Conservation (phyloP, 2,113 vertebrate species). For the Muntiacus muntjak region DNA sequence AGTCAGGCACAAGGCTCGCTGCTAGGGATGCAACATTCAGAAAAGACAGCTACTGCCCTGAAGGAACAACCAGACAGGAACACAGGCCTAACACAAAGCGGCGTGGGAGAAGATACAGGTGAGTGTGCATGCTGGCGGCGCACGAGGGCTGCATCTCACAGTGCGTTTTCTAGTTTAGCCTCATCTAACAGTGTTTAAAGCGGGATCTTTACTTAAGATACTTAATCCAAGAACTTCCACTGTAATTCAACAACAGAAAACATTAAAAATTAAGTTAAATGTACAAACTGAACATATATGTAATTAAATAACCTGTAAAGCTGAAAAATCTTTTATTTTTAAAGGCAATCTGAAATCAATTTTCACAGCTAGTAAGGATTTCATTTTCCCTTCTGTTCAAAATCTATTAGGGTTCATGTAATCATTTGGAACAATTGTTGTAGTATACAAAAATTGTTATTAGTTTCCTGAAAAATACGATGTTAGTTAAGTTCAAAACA, state of each 20-base stretch:
- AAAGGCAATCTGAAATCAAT: background rate
- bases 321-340: constrained; percentile 20
- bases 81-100: background rate
- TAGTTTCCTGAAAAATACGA: constrained; percentile 2
- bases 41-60: background rate
- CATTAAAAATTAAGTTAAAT: background rate
- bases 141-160: background rate
- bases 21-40: background rate
- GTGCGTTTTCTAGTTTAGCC: background rate
- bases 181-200: background rate
- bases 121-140: background rate
- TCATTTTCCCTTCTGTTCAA: background rate
- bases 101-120: background rate
- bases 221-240: background rate
- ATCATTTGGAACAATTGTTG: background rate
- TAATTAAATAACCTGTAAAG: background rate
- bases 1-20: background rate
- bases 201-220: background rate
- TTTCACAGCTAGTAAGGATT: background rate
- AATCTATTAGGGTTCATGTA: background rate
- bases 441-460: background rate
- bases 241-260: constrained; percentile 19
- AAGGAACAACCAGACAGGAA: background rate
- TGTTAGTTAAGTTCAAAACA: constrained; percentile 6
- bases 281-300: background rate